Evolutionary conservation across 2,113 vertebrate species (phyloP), one percentile per base, ranked within the genome.

Genomic region (Lagopus muta): DNA sequence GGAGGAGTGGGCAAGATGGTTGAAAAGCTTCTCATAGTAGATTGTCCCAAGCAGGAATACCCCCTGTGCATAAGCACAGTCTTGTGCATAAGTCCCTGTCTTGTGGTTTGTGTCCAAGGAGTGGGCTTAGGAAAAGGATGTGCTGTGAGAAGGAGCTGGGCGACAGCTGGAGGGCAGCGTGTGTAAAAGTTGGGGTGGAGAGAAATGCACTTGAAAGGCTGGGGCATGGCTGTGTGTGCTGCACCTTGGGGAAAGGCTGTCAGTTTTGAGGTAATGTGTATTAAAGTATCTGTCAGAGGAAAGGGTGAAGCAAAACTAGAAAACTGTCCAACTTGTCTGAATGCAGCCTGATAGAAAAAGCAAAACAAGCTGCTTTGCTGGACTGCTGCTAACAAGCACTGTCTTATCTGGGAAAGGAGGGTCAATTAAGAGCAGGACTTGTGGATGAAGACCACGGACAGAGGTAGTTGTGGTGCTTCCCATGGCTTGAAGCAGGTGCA

Each of bases 261-360:
- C 92, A 55, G 71, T 73, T 96, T 65, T 52, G 64, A 96, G 58
- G 62, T 66, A 82, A 72, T 18, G 65, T 42, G 11, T 71, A 27
- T 75, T 66, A 65, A 87, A 82, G 27, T 28, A 77, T 57, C 81
- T 93, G 92, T 93, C 91, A 89, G 89, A 85, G 71, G n/a, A 65
- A 94, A 95, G 81, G 66, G 77, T 89, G 90, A 90, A 90, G 77
- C 77, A 92, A 95, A 96, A 72, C 70, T 48, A 48, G 54, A 86
- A 77, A 84, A 94, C 73, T 84, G 67, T 96, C 95, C 73, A 73
- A 70, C 16, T 34, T 90, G 82, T 81, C 90, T 86, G 77, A 43
- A 69, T 81, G 43, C 38, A 92, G 80, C 61, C 30, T 89, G 27
- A 36, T 25, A 82, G 48, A 42, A 86, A 45, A 80, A 78, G n/a